A percentile compares a stretch with the other conserved stretches of the same genome.
phyloP scores from a whole-genome alignment of 2,888 invertebrate genomes.

The Heterodera filipjevi region DNA sequence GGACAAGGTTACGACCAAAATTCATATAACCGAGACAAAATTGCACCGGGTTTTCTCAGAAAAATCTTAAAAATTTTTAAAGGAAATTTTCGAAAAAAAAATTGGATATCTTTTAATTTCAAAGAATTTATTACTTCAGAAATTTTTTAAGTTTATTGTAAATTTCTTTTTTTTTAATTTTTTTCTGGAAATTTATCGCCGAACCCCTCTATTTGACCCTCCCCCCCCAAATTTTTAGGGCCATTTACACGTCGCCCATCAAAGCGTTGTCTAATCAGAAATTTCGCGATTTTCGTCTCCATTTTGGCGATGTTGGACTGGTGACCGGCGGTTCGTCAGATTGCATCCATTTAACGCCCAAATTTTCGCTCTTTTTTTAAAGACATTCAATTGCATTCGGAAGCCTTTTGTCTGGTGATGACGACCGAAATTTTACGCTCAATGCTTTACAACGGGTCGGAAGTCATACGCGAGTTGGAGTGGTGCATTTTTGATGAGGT shows the following conservation, averaged over 20 bases:
- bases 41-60: no score
- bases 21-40: no score
- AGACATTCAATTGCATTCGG: slow-evolving; percentile 90
- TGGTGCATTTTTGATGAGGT: slow-evolving; percentile 96
- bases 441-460: slow-evolving; percentile 91
- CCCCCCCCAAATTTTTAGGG: slow-evolving; percentile 44
- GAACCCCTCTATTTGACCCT: no score
- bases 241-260: slow-evolving; percentile 95
- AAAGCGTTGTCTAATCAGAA: slow-evolving; percentile 99
- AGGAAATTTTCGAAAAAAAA: no score
- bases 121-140: no score
- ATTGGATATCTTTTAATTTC: no score
- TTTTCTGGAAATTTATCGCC: no score
- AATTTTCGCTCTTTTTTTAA: not conserved
- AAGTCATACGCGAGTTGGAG: slow-evolving; percentile 91
- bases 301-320: slow-evolving; percentile 88
- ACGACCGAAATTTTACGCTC: slow-evolving; percentile 96
- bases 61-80: no score
- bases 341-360: not conserved
- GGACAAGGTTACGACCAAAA: slow-evolving; percentile 60
- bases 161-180: not conserved
- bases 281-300: slow-evolving; percentile 90
- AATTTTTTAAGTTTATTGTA: no score
- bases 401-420: slow-evolving; percentile 94
- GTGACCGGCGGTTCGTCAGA: slow-evolving; percentile 72